A percentile compares a stretch with the other conserved stretches of the same genome.
Evolutionary conservation across 64 coral and sea anemone species (phyloP).

Genomic region (Actinia tenebrosa): DNA sequence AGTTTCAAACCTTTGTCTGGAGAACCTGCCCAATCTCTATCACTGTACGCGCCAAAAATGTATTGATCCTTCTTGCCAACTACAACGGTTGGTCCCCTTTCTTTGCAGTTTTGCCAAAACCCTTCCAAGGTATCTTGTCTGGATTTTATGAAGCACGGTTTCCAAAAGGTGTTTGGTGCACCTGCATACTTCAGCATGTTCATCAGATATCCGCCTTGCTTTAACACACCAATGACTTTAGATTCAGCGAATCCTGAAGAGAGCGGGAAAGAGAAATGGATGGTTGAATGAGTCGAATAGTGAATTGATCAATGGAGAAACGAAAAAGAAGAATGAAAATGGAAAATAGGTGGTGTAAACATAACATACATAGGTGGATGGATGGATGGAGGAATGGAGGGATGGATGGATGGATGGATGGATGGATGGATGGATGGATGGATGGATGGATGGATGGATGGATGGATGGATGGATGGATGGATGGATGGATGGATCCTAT

Average conservation of each 20-base stretch:
- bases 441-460: too few relatives aligned
- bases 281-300: neutral
- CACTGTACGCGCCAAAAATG: constrained; percentile 56
- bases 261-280: neutral
- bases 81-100: constrained; percentile 27
- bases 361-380: too few relatives aligned
- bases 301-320: neutral
- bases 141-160: constrained; percentile 29
- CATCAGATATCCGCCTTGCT: neutral
- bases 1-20: neutral
- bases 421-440: neutral
- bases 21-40: constrained; percentile 27
- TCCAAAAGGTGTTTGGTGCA: constrained; percentile 14
- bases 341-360: neutral
- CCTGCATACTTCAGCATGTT: neutral
- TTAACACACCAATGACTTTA: constrained; percentile 39
- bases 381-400: neutral
- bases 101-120: constrained; percentile 30
- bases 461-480: too few relatives aligned
- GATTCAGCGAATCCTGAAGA: constrained; percentile 35
- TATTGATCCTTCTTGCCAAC: constrained; percentile 19
- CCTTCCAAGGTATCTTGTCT: neutral
- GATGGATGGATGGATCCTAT: too few relatives aligned
- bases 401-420: neutral
- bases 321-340: neutral